These are phyloP conservation scores for Chelonoidis abingdonii DNA, from an alignment of 2,113 vertebrate genomes.

Conservation along the genomic window DNA sequence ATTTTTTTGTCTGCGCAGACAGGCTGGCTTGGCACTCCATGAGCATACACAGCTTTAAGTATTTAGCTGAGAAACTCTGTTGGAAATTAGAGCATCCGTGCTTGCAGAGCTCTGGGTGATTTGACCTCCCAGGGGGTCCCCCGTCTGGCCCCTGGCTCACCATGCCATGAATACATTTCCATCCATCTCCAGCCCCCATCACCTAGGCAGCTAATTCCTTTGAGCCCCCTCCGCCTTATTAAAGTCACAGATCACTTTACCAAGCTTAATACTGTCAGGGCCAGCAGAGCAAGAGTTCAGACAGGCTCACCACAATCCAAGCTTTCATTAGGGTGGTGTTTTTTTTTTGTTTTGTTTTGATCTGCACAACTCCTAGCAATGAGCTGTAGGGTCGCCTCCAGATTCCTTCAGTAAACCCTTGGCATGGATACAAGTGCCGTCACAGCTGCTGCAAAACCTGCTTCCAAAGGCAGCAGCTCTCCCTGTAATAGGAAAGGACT, in stretches of 20 bases:
- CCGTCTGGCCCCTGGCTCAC: constrained; percentile 85
- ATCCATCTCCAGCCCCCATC: constrained; percentile 86
- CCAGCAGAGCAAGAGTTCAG: constrained; percentile 83
- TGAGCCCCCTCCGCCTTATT: constrained; percentile 95
- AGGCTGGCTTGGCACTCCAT: constrained; percentile 77
- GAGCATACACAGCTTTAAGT: constrained; percentile 82
- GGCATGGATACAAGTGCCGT: constrained; percentile 95
- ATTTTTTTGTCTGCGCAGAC: constrained; percentile 71
- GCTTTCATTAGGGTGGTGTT: constrained; percentile 73
- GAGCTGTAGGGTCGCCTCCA: constrained; percentile 92
- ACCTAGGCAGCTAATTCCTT: constrained; percentile 97
- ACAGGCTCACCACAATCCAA: constrained; percentile 76
- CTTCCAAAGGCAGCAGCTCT: constrained; percentile 86
- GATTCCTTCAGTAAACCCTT: constrained; percentile 99
- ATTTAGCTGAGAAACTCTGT: constrained; percentile 79
- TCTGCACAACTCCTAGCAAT: constrained; percentile 78
- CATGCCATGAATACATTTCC: constrained; percentile 86
- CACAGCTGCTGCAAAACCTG: constrained; percentile 95
- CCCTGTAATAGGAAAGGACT: constrained; percentile 75
- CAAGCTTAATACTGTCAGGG: constrained; percentile 87
- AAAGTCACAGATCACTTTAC: constrained; percentile 99
- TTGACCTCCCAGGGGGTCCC: constrained; percentile 81
- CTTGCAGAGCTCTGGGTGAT: constrained; percentile 86
- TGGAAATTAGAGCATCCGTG: constrained; percentile 78
- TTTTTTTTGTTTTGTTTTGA: constrained; percentile 51